These are phyloP conservation scores for Hirtodrosophila duncani DNA, from an alignment of 2,888 invertebrate species.

Conservation along the genomic window DNA sequence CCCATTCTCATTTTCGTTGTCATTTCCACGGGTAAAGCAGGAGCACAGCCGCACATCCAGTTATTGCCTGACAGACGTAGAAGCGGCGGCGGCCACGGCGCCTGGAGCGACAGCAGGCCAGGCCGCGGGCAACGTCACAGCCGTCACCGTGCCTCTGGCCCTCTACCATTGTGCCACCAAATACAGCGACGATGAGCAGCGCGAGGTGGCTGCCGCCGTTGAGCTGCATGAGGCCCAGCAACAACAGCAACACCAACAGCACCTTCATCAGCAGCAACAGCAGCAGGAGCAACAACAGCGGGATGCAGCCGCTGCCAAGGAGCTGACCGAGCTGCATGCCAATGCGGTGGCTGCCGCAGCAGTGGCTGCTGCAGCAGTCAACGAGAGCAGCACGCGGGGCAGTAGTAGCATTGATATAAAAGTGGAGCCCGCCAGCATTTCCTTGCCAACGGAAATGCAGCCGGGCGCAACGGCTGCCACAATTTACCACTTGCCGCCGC, in stretches of 20 bases:
- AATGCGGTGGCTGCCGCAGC: slow-evolving; percentile 48
- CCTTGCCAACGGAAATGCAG: slow-evolving; percentile 48
- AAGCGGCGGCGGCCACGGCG: slow-evolving; percentile 47
- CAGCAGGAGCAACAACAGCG: slow-evolving; percentile 50
- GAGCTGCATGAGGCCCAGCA: slow-evolving; percentile 51
- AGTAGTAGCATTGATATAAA: slow-evolving; percentile 66
- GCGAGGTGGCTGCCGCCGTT: slow-evolving; percentile 41
- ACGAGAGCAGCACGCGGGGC: slow-evolving; percentile 36
- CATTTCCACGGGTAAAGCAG: slow-evolving; percentile 17
- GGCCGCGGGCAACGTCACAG: slow-evolving; percentile 30
- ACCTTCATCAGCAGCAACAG: slow-evolving; percentile 40
- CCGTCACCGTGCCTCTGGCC: slow-evolving; percentile 56
- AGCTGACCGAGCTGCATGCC: slow-evolving; percentile 68
- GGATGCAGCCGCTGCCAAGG: slow-evolving; percentile 66
- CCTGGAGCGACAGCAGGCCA: slow-evolving; percentile 27
- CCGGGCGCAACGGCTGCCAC: slow-evolving; percentile 43
- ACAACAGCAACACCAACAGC: slow-evolving; percentile 47
- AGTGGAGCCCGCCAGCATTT: slow-evolving; percentile 58
- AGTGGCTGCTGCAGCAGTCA: slow-evolving; percentile 21
- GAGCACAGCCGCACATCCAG: slow-evolving; percentile 64
- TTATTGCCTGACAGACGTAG: slow-evolving; percentile 69
- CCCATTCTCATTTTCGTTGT: not conserved
- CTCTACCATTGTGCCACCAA: slow-evolving; percentile 59
- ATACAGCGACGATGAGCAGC: slow-evolving; percentile 66
- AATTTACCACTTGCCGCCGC: slow-evolving; percentile 67